phyloP scores from a whole-genome alignment of 2,797 vertebrate species.

The Champsocephalus esox region DNA sequence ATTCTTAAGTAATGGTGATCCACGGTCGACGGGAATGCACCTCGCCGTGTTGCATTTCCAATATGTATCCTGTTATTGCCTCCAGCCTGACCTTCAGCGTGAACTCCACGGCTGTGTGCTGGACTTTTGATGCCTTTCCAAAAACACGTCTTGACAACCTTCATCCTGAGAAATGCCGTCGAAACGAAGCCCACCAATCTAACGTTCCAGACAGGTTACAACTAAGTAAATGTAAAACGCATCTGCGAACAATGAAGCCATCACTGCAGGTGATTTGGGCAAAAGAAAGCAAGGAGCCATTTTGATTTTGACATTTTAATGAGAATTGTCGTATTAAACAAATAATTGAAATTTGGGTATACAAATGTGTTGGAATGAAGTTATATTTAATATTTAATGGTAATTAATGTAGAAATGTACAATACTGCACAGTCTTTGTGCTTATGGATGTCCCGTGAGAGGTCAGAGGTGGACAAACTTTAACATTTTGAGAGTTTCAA shows the following conservation, averaged over 20 bases:
- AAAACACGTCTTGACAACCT: constrained; percentile 9
- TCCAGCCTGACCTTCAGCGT: constrained; percentile 13
- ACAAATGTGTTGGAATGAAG: constrained; percentile 39
- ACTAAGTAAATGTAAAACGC: background rate
- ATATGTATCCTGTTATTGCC: constrained; percentile 26
- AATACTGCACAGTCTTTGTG: background rate
- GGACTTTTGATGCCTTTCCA: constrained; percentile 5
- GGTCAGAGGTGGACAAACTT: constrained; percentile 16
- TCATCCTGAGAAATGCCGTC: background rate
- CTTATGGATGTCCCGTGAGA: constrained; percentile 7
- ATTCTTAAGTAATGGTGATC: constrained; percentile 19
- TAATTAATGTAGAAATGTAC: constrained; percentile 22
- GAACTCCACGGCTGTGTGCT: background rate
- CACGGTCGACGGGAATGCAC: constrained; percentile 16
- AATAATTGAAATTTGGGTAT: constrained; percentile 26
- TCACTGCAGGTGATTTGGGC: background rate
- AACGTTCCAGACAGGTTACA: background rate
- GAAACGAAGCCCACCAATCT: background rate
- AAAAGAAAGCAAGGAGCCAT: background rate
- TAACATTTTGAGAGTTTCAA: constrained; percentile 7
- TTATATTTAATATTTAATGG: constrained; percentile 6
- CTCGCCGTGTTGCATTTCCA: constrained; percentile 34
- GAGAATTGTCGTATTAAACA: background rate
- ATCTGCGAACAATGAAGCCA: background rate
- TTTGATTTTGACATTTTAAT: constrained; percentile 1